Base-by-base conservation (phyloP, 2,888 invertebrate genomes). In the Xanthorhoe designata region DNA sequence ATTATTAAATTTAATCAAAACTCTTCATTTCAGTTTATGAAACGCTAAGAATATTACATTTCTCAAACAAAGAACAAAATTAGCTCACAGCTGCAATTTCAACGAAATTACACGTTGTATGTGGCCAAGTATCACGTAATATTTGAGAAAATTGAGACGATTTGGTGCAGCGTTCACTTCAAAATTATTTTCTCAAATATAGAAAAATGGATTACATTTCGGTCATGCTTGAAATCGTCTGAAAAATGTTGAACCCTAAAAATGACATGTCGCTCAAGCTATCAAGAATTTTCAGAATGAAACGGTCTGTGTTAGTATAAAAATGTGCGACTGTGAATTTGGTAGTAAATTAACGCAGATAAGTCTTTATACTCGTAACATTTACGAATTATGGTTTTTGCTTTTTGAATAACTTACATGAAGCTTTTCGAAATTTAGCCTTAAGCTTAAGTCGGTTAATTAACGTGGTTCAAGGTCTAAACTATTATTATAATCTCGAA, bases 91-190 rank as follows among this genome's bases (percentile, higher is more conserved):
- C 49, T 8, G 54, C 58, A 29, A 57, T 61, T 52, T 66, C 54
- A 55, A 15, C 18, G 53, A 62, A 59, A 55, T 66, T 62, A 62
- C 59, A 42, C 45, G 50, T 58, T 61, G 58, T 66, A 64, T 64
- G 59, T 59, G 58, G 62, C 45, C 38, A 38, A 38, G 38, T 38
- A 38, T 54, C 52, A 58, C 54, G 47, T 58, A 58, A 59, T 54
- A 64, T 64, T 49, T 59, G 53, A 59, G 64, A 54, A 47, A 47
- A 47, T 45, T 47, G 47, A 15, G 17, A 17, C 47, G 15, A 47
- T 47, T 1, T 47, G 13, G 15, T 47, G 17, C 6, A 47, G 17
- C 47, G 13, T 13, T 42, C 10, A 13, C 38, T 42, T 42, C 2
- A 38, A 38, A 38, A 13, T 42, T 42, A 13, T 42, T 42, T 42